Percentiles rank a stretch among this genome's conserved stretches.
Conservation (phyloP, 2,113 vertebrate genomes). For the Phyllopteryx taeniolatus region DNA sequence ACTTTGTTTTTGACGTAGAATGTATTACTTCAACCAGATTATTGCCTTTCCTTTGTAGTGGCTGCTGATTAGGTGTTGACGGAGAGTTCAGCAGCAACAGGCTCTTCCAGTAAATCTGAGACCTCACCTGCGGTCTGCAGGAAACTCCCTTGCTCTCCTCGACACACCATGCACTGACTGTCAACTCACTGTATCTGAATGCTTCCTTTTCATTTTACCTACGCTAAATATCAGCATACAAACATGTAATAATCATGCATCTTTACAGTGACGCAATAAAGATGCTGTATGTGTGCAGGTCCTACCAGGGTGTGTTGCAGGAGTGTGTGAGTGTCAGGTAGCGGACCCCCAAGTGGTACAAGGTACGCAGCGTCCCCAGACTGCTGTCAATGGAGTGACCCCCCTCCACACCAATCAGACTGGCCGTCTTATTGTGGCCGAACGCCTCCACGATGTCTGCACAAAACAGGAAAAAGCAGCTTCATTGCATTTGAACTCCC, state of each 20-base stretch:
- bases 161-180: background rate
- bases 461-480: background rate
- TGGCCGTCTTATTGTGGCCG: conserved; percentile 75
- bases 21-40: background rate
- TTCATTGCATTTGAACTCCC: background rate
- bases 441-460: conserved; percentile 79
- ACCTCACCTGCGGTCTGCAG: conserved; percentile 3
- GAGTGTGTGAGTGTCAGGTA: conserved; percentile 93
- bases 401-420: conserved; percentile 89
- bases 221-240: too few relatives aligned
- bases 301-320: conserved; percentile 94
- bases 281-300: too few relatives aligned
- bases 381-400: conserved; percentile 95
- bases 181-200: too few relatives aligned
- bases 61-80: background rate
- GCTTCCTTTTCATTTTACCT: too few relatives aligned
- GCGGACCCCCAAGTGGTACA: conserved; percentile 87
- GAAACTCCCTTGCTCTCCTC: conserved; percentile 41
- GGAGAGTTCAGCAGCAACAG: background rate
- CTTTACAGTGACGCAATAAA: too few relatives aligned
- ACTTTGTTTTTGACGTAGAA: background rate
- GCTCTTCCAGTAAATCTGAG: background rate
- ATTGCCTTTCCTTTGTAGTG: background rate
- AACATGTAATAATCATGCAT: too few relatives aligned
- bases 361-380: conserved; percentile 79